phyloP scores from a whole-genome alignment of 2,888 invertebrate species.

The Shargacucullia verbasci region DNA sequence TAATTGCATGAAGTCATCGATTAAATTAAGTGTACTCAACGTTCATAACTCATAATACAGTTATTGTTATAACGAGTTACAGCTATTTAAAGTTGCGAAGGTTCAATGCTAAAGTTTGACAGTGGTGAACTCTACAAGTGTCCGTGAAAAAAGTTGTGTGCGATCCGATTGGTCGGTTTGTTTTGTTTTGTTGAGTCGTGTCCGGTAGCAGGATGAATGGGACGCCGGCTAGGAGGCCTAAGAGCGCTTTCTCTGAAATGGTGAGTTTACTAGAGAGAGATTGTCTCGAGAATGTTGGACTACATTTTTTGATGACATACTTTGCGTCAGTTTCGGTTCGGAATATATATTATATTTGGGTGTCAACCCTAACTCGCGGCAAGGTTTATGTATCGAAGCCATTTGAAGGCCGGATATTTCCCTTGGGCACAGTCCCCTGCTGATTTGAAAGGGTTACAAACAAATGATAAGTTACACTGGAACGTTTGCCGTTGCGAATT shows the following conservation, averaged over 20 bases:
- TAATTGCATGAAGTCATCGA: slow-evolving; percentile 87
- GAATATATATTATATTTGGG: not conserved
- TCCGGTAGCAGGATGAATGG: slow-evolving; percentile 83
- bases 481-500: slow-evolving; percentile 41
- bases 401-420: slow-evolving; percentile 31
- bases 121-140: slow-evolving; percentile 81
- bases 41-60: slow-evolving; percentile 38
- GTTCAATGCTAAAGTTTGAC: slow-evolving; percentile 72
- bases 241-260: slow-evolving; percentile 85
- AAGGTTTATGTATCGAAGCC: slow-evolving; percentile 16
- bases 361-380: slow-evolving; percentile 25
- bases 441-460: slow-evolving; percentile 48
- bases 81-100: slow-evolving; percentile 47
- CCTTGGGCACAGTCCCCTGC: slow-evolving; percentile 17
- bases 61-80: slow-evolving; percentile 32
- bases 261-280: slow-evolving; percentile 65
- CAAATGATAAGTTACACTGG: slow-evolving; percentile 31
- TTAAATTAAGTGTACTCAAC: slow-evolving; percentile 74
- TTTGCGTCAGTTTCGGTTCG: slow-evolving; percentile 9
- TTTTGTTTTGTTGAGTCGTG: slow-evolving; percentile 73
- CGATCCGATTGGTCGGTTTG: slow-evolving; percentile 72
- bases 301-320: slow-evolving; percentile 1
- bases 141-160: slow-evolving; percentile 84
- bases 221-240: slow-evolving; percentile 83
- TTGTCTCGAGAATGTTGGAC: slow-evolving; percentile 5